These are phyloP conservation scores for Fukomys damarensis DNA, from an alignment of 2,113 vertebrate genomes.

Conservation along the genomic window DNA sequence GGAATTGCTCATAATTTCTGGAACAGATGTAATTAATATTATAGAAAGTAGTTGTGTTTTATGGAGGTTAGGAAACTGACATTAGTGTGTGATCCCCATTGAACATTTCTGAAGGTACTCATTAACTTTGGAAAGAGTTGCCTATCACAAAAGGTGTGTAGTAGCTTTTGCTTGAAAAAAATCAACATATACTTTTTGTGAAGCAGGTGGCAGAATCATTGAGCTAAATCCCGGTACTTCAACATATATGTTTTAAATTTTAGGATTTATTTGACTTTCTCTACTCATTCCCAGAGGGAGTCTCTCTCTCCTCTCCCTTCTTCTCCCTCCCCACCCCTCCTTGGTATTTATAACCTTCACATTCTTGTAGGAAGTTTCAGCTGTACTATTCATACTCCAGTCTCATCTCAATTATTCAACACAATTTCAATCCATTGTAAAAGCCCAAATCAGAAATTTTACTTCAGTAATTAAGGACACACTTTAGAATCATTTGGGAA, in stretches of 20 bases:
- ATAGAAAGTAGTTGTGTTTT: background rate
- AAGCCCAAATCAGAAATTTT: constrained; percentile 16
- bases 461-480: background rate
- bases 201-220: too few relatives aligned
- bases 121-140: background rate
- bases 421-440: background rate
- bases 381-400: constrained; percentile 30
- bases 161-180: too few relatives aligned
- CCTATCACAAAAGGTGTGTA: background rate
- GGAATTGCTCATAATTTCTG: background rate
- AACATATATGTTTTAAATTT: too few relatives aligned
- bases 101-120: background rate
- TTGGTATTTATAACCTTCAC: background rate
- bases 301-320: background rate
- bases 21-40: background rate
- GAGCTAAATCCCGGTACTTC: too few relatives aligned
- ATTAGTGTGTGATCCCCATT: background rate
- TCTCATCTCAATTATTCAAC: background rate
- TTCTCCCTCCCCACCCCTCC: background rate
- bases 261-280: background rate
- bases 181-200: background rate
- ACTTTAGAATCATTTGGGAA: background rate
- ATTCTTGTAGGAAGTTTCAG: background rate
- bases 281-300: background rate
- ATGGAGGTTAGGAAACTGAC: background rate